Base-by-base conservation (phyloP, 1,140 invertebrate species). In the Caenorhabditis remanei region DNA sequence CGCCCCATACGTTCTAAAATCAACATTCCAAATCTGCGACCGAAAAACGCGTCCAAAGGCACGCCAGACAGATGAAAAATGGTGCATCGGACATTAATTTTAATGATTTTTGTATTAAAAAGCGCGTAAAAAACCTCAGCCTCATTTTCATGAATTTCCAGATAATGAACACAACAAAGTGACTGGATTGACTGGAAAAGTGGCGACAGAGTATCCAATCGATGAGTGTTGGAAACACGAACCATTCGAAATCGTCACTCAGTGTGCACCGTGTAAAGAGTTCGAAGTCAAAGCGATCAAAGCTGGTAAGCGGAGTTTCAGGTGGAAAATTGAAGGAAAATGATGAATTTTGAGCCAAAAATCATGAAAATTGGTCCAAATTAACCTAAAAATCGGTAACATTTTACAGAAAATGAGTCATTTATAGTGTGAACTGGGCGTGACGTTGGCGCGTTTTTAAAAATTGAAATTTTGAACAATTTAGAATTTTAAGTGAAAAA, bases 211-310 rank as follows among this genome's bases (percentile, higher is more conserved):
- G 41, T 79, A 79, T 24, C 46, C 71, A 13, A 40, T n/a, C 1
- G 71, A 79, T 24, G 71, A 79, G 40, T 84, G 83, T 16, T 84
- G 83, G 83, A 58, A 84, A 4, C 55, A 63, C 24, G 83, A 84
- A 46, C 83, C 53, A 58, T 84, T 84, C 46, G n/a, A 84, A 61
- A 43, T 84, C 7, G 58, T 84, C 41, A 61, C 83, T 0, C 55
- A 84, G 55, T 84, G 83, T 65, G 40, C 43, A 4, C 83, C 83
- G 4, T 84, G 83, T 21, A 84, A 84, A 48, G 83, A 84, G 14
- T 84, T 84, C 55, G 83, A 84, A 19, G 61, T 84, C 48, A 84
- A 40, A 24, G 83, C 83, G 41, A 84, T 84, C 24, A 84, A 84
- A 84, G 83, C 83, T 9, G 58, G 83, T 84, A 61, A 41, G 83